Conservation (phyloP, 2,797 vertebrate genomes). For the Hozukius guyotensis region DNA sequence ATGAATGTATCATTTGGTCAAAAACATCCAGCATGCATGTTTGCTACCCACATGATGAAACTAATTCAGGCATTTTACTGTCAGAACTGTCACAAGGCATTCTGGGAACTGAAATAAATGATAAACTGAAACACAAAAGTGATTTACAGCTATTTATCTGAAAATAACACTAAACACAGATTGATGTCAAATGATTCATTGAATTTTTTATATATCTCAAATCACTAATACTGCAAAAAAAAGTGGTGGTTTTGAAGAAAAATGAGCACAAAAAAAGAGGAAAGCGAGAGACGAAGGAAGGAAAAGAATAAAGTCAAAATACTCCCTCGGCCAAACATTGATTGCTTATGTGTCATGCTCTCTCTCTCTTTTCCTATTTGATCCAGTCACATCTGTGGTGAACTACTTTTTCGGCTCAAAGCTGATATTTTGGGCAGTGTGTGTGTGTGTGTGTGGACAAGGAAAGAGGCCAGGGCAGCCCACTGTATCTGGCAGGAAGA, state of each 20-base stretch:
- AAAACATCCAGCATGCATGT: not conserved
- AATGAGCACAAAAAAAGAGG: not conserved
- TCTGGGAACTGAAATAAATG: not conserved
- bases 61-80: not conserved
- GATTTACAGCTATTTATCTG: not conserved
- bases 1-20: not conserved
- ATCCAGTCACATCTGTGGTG: conserved; percentile 75
- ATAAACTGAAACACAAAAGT: conserved; percentile 4
- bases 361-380: conserved; percentile 60
- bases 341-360: conserved; percentile 76
- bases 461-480: conserved; percentile 35
- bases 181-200: not conserved
- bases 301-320: conserved; percentile 60
- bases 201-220: not conserved
- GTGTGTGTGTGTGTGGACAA: not conserved
- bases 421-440: conserved; percentile 49
- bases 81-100: not conserved
- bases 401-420: conserved; percentile 64
- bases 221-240: not conserved
- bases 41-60: not conserved
- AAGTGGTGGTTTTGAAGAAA: not conserved
- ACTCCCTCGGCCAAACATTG: conserved; percentile 76
- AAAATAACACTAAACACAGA: too few species aligned
- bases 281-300: conserved; percentile 1
- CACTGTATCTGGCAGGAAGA: conserved; percentile 67